Base-by-base conservation (phyloP, 2,888 invertebrate species). In the Philereme transversata region DNA sequence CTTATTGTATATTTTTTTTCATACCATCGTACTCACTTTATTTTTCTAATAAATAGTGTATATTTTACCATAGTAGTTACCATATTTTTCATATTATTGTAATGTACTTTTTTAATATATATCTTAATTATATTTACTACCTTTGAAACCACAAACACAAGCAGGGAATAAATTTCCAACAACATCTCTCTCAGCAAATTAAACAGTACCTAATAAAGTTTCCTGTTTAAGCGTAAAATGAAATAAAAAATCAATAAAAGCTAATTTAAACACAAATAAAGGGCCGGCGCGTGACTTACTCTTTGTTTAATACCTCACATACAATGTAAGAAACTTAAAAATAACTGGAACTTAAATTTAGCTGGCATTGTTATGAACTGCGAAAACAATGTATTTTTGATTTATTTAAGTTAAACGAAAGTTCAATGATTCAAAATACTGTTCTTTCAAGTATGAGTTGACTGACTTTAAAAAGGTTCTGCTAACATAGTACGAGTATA, bases 291-390 rank as follows among this genome's bases (percentile, higher is more conserved):
- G 64, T 64, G 64, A 57, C 64, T 57, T 49, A 51, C 41, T 41
- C 52, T 41, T 10, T 53, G 54, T 36, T 59, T 57, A 57, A 40
- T 46, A 47, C 51, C 5, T 49, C 57, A 79, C 79, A 79, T 60
- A 79, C 79, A 79, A 63, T 74, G 77, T 79, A 74, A 68, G 54
- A 55, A 59, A 67, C 68, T 69, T 71, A 67, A 67, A 67, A 69
- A 64, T 69, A 60, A 65, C 65, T 63, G 56, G n/a, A 53, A 55
- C 65, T 60, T 51, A 57, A 56, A 44, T 63, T 44, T 57, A 63
- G 43, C 49, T 45, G 9, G 59, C 50, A 63, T 63, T 63, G 63
- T 63, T 63, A 63, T 38, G 11, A 44, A 48, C 52, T 56, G 59
- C n/a, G 53, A 64, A 65, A 67, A 67, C 69, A 69, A 52, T 57